Base-by-base conservation (phyloP, 2,888 invertebrate species). In the Agapostemon virescens region DNA sequence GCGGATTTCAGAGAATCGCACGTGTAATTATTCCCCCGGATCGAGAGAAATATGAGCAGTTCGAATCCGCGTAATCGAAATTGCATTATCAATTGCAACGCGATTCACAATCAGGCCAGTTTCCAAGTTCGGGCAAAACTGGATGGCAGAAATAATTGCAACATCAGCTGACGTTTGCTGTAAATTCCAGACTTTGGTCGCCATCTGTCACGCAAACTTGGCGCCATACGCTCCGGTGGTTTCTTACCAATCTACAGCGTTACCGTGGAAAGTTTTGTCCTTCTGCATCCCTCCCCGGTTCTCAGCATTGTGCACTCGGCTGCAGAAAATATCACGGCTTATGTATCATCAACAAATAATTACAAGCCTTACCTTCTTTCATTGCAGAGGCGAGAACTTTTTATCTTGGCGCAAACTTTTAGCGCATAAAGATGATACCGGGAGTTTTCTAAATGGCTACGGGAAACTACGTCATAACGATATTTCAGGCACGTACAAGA, bases 191-290 rank as follows among this genome's bases (percentile, higher is more conserved):
- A 87, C 88, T 87, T 87, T 83, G 85, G 82, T 67, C 85, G 80
- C 87, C 87, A 87, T 87, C 87, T 87, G 87, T 87, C 87, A 87
- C 87, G 80, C 81, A 76, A 87, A 87, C 87, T 87, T 87, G 87
- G 86, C 88, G 88, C 87, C 87, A 87, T 87, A 87, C 87, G 87
- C 88, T 85, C 77, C 88, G 82, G 73, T 77, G 87, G 85, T 86
- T 87, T 87, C 87, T 87, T 87, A 87, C 87, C 84, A 75, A 84
- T 86, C 83, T 80, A 72, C 77, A 74, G 66, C 68, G 42, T 40
- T 63, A 58, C 64, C 81, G 75, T 75, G 78, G 73, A 86, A 86
- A 86, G 86, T 86, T 86, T 85, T 81, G 77, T 55, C 76, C 80
- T 61, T 52, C 67, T 13, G 20, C 66, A 5, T 20, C 49, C 30